Evolutionary conservation across 2,888 invertebrate species (phyloP).

Genomic region (Nebria salina): DNA sequence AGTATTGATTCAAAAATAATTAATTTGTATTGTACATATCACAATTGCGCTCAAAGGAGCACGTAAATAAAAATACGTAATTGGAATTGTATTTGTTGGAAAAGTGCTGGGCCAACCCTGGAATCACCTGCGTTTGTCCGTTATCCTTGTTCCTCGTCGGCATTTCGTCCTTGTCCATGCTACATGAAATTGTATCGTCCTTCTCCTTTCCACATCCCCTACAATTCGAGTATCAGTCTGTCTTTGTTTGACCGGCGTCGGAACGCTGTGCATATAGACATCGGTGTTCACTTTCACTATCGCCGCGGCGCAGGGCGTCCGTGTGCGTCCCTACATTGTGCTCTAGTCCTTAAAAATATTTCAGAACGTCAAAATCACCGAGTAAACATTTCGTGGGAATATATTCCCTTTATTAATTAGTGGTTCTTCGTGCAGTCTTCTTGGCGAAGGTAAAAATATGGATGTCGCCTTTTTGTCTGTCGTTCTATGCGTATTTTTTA

Average conservation of each 20-base stretch:
- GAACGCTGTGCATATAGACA: neutral
- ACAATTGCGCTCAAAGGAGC: too few relatives aligned
- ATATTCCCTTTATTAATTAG: neutral
- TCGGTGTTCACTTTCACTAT: slow-evolving; percentile 29
- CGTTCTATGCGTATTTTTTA: neutral
- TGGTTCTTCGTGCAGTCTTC: neutral
- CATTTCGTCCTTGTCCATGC: neutral
- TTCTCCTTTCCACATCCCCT: neutral
- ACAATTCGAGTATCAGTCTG: slow-evolving; percentile 2
- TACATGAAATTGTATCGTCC: neutral
- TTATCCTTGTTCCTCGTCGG: neutral
- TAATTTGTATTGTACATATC: too few relatives aligned
- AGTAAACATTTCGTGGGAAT: neutral
- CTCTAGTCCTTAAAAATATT: neutral
- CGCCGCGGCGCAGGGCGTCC: slow-evolving; percentile 34
- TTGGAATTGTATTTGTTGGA: neutral
- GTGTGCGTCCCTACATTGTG: slow-evolving; percentile 16
- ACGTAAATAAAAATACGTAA: too few relatives aligned
- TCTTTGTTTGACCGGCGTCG: slow-evolving; percentile 13
- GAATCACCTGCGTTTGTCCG: slow-evolving; percentile 12
- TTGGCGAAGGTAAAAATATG: neutral
- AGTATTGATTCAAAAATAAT: too few relatives aligned
- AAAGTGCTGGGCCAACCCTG: neutral
- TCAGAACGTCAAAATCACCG: neutral
- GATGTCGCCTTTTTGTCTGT: neutral